Conservation (phyloP, 2,113 vertebrate genomes). For the Dermatemys mawii region DNA sequence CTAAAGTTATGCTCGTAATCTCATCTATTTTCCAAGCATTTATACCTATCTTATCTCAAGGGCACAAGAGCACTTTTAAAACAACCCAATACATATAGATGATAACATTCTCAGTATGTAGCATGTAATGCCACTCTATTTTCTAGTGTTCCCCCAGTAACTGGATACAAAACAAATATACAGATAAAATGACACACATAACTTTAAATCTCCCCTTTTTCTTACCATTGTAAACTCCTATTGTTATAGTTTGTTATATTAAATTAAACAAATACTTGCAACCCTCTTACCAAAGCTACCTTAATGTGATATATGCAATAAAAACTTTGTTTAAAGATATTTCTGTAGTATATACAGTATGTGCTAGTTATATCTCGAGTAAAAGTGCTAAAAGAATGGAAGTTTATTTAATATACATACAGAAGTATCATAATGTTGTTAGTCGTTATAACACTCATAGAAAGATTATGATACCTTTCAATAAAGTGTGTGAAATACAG, state of each 20-base stretch:
- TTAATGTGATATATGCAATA: neutral
- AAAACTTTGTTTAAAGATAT: accelerated
- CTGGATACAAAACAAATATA: neutral
- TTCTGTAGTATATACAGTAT: neutral
- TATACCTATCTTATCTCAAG: neutral
- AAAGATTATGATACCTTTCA: constrained; percentile 13
- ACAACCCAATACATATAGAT: neutral
- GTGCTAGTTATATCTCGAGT: neutral
- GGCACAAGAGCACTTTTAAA: neutral
- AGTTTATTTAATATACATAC: neutral
- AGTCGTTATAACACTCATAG: constrained; percentile 5
- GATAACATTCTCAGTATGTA: neutral
- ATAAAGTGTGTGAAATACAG: constrained; percentile 9
- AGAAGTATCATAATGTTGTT: neutral
- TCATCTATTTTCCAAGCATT: neutral
- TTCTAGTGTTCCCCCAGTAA: neutral
- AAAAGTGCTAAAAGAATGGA: neutral
- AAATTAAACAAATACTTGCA: neutral
- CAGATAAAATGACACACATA: neutral
- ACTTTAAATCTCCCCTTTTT: neutral
- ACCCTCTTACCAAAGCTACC: neutral
- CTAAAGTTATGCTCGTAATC: neutral
- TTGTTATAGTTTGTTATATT: neutral
- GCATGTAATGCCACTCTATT: neutral
- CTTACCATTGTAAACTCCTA: neutral